Evolutionary conservation across 2,888 invertebrate species (phyloP), one percentile per base, ranked within the genome.

Genomic region (Diabrotica balteata): DNA sequence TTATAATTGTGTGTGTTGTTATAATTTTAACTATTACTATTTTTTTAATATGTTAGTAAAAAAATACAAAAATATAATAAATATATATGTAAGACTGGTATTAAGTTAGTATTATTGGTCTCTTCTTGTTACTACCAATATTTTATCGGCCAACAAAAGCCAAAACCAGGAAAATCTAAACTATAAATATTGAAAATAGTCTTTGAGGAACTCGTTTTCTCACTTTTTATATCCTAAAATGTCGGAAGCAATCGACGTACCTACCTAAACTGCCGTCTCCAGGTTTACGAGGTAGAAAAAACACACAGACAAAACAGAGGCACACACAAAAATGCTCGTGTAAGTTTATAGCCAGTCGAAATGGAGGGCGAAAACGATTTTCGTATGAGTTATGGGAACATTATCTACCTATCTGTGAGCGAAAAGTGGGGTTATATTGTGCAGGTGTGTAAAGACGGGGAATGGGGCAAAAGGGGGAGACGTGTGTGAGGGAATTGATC

Each of bases 291-390:
- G 44, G 50, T 58, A 61, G 43, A 53, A 52, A 52, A 52, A 58
- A 64, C 51, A 46, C 45, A 59, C 32, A 75, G 72, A 74, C 45
- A 64, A 64, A 51, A 62, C 44, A 66, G 44, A 50, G 58, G 47
- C 75, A 76, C 77, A 78, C 74, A 78, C 76, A 77, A 79, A 80
- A 81, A 81, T 79, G 80, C 80, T 80, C 72, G 77, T 76, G 78
- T 78, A 78, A 80, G 82, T 84, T 84, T 84, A 84, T 83, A 80
- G 82, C 81, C 74, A 79, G 70, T 79, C 81, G 82, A 80, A 83
- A 83, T 83, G 83, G 82, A 82, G 82, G 83, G 82, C 82, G 81
- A 83, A 80, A 82, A 82, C 84, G 82, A 83, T 84, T 83, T 79
- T 77, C 74, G 76, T 80, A 82, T 84, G 84, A 84, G 80, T 83